Conservation (phyloP, 1,140 invertebrate genomes). For the Notospermus geniculatus region DNA sequence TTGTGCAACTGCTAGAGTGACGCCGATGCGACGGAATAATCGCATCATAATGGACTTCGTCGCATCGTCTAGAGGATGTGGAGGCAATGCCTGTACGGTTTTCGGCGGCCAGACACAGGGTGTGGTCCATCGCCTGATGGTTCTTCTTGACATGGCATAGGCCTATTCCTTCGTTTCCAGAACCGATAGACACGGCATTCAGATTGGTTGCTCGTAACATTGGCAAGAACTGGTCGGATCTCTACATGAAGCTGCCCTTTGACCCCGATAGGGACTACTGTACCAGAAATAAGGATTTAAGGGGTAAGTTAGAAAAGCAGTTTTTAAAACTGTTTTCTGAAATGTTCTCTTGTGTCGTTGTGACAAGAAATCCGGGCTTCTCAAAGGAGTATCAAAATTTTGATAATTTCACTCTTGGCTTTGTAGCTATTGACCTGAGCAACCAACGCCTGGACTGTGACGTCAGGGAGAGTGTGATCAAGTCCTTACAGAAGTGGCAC, state of each 20-base stretch:
- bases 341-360: too few relatives aligned
- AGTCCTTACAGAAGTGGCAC: constrained; percentile 35
- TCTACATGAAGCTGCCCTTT: constrained; percentile 37
- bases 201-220: constrained; percentile 28
- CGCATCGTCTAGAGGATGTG: too few relatives aligned
- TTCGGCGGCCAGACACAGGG: too few relatives aligned
- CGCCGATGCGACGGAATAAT: too few relatives aligned
- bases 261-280: constrained; percentile 27
- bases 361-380: neutral
- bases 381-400: neutral
- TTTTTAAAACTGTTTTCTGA: neutral
- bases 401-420: neutral
- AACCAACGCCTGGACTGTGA: constrained; percentile 20
- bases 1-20: too few relatives aligned
- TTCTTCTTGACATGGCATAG: neutral
- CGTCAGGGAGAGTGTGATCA: constrained; percentile 22
- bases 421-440: constrained; percentile 28
- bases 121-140: too few relatives aligned
- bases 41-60: too few relatives aligned
- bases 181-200: constrained; percentile 29
- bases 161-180: constrained; percentile 1
- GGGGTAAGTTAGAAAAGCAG: constrained; percentile 24
- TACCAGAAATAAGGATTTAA: constrained; percentile 28
- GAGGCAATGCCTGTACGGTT: neutral
- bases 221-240: constrained; percentile 32